Evolutionary conservation across 2,797 vertebrate species (phyloP), one percentile per base, ranked within the genome.

Genomic region (Pachyuromys duprasi): DNA sequence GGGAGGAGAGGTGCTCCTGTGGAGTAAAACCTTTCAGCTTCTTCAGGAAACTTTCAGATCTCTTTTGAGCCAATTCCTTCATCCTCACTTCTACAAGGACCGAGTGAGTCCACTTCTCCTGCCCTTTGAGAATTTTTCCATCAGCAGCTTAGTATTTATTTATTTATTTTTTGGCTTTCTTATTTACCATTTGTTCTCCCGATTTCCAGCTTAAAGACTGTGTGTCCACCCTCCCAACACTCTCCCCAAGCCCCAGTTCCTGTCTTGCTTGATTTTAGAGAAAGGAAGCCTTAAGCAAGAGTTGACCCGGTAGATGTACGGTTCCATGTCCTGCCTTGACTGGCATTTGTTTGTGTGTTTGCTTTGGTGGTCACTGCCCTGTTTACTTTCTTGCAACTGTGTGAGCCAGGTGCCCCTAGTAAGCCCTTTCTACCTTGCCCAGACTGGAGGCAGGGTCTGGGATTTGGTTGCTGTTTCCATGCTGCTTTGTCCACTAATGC

Each of bases 121-220:
- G 49, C 1, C 12, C 87, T 39, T 15, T 9, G 45, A 62, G n/a
- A 39, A 11, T 45, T 93, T 92, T 89, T 60, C n/a, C 24, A 33
- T 45, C 53, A 18, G 74, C n/a, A 36, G 4, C 24, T 89, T 86
- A 76, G n/a, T 36, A 45, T 93, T 82, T 45, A 2, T 11, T 90
- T 39, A 53, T 91, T 82, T 42, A 2, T 9, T 90, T 36, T 67
- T 70, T 90, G 13, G 72, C 65, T 42, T 93, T 87, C 89, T 87
- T 62, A 33, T 33, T 81, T 49, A 8, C 17, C 53, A 5, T 49
- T 45, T 33, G 49, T 72, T 3, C 22, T 49, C 26, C 65, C 86
- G 74, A 94, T 91, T 83, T 82, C 12, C 9, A 92, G 24, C 94
- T 86, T 96, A 20, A 90, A n/a, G 53, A 69, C 65, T 76, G 22